Evolutionary conservation across 1,140 invertebrate genomes (phyloP), one percentile per base, ranked within the genome.

Genomic region (Ephestia elutella): DNA sequence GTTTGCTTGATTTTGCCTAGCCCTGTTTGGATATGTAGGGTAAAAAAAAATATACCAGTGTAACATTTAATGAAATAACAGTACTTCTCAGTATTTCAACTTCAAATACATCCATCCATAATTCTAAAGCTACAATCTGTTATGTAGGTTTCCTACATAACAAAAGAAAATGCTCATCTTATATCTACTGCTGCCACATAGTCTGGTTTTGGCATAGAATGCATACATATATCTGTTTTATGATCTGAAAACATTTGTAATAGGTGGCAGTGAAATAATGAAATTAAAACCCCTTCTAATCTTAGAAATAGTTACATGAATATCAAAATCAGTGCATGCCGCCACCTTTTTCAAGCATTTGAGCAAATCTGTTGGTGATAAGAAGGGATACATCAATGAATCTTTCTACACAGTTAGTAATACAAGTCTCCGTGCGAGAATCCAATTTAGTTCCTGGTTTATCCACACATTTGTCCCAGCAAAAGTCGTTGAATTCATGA

Each of bases 381-480:
- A 97, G 90, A 13, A 96, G 80, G 0, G 96, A 96, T 13, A 96
- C 93, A 87, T 98, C 97, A 63, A 99, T 96, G 78, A 98, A 99
- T 68, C 97, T 90, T 70, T 98, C 96, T 0, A 98, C 97, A 89
- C 97, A 99, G 86, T 98, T 98, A 21, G 91, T 92, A 20, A 99
- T 87, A 78, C 97, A 99, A 0, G 94, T 94, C 89, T 98, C 97
- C 10, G 96, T 97, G 75, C 92, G 92, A 19, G 92, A 92, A 75
- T 98, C 97, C 62, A 99, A 82, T 88, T 97, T 98, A 30, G 90
- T 92, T 63, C 93, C 91, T 19, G 96, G 95, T 78, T 96, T 96
- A 21, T 96, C 96, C 3, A 98, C 91, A 80, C 97, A 98, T 82
- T 96, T 96, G 11, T 98, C 97, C 97, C 97, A 99, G 83, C 97